These are phyloP conservation scores for Pterocles burchelli DNA, from an alignment of 2,113 vertebrate species.

Conservation along the genomic window DNA sequence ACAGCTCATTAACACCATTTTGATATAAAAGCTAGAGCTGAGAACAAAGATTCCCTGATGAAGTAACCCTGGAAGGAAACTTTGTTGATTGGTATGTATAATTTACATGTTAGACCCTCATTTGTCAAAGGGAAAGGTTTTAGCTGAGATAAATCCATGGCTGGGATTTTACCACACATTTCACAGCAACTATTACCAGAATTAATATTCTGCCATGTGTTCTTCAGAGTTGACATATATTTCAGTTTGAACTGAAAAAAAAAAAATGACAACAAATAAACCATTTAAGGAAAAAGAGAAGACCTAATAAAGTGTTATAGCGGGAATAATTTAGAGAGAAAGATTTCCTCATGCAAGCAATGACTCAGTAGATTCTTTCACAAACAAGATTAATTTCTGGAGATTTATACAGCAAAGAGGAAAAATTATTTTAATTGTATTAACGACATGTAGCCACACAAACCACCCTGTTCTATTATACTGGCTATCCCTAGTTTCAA, in stretches of 20 bases:
- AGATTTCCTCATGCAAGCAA: neutral
- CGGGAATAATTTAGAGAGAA: neutral
- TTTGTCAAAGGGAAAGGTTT: neutral
- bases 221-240: neutral
- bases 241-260: neutral
- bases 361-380: neutral
- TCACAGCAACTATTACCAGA: neutral
- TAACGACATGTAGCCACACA: neutral
- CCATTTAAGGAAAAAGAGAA: neutral
- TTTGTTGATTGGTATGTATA: neutral
- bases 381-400: neutral
- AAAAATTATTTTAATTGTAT: neutral
- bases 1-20: conserved; percentile 13
- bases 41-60: neutral
- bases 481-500: neutral
- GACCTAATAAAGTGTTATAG: neutral
- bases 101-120: neutral
- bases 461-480: neutral
- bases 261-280: neutral
- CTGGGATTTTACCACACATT: neutral
- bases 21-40: neutral
- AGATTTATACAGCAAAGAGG: neutral
- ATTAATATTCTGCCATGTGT: neutral
- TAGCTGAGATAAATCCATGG: neutral
- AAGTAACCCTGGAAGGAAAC: neutral